Evolutionary conservation across 2,888 invertebrate genomes (phyloP), one percentile per base, ranked within the genome.

Genomic region (Xiphydria camelus): DNA sequence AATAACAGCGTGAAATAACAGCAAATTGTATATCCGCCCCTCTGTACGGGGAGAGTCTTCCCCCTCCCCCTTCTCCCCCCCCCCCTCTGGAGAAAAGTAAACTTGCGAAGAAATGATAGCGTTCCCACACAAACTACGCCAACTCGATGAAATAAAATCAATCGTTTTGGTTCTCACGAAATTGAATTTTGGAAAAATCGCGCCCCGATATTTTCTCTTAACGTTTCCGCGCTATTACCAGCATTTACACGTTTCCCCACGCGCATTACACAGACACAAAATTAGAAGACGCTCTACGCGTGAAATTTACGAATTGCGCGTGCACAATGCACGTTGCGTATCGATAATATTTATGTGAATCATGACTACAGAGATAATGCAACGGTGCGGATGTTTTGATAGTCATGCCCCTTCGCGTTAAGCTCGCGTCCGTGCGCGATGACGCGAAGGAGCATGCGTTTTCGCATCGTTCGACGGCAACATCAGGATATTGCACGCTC

Each of bases 401-500:
- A 50, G 63, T 61, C 56, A 55, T 57, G 57, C 56, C 52, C 49
- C 49, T 58, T 59, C 50, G 56, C 53, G 49, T 59, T 57, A 51
- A 47, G 53, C 60, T 59, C 44, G 53, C 57, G 57, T 62, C 55
- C 47, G 47, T 50, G 51, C 58, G 55, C 59, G 62, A 62, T 53
- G 50, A 63, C 51, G 55, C 47, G 47, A 59, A 45, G 51, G 51
- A 31, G 31, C 7, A 49, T 63, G 57, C 57, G 47, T 67, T 57
- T 64, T 63, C 55, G 62, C 64, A 64, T 54, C 45, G 56, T 59
- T 53, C 51, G 52, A 59, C 54, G n/a, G 41, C 36, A 31, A 39
- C 37, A 23, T 52, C 56, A 40, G 36, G 36, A 49, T 56, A 57
- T 54, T 50, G 59, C 59, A 60, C 49, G 59, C 48, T 50, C 41